These are phyloP conservation scores for Sardinella longiceps DNA, from an alignment of 2,797 vertebrate species.

Conservation along the genomic window DNA sequence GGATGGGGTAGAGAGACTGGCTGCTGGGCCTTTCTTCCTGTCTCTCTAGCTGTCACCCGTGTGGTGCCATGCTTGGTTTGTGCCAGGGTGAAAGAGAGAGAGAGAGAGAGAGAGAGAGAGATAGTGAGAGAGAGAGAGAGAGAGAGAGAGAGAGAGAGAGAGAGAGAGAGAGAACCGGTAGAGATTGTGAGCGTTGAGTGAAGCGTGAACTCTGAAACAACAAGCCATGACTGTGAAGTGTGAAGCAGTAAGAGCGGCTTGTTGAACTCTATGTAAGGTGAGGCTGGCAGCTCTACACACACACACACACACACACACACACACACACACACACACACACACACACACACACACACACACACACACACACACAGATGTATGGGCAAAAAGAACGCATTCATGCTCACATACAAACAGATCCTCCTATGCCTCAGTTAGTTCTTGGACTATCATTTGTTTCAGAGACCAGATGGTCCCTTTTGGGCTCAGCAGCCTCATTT, in stretches of 20 bases:
- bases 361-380: background rate
- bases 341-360: background rate
- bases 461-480: constrained; percentile 64
- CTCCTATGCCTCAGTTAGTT: constrained; percentile 54
- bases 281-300: constrained; percentile 36
- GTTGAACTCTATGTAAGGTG: constrained; percentile 47
- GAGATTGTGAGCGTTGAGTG: background rate
- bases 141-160: background rate
- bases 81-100: background rate
- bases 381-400: background rate
- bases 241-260: background rate
- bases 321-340: background rate
- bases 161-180: background rate
- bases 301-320: too few relatives aligned
- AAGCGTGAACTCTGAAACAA: constrained; percentile 19
- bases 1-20: background rate
- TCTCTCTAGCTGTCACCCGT: background rate
- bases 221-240: background rate
- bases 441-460: constrained; percentile 58
- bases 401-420: background rate
- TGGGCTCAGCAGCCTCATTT: constrained; percentile 50
- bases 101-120: constrained; percentile 1
- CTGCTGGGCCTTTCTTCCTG: background rate
- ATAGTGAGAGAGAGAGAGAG: background rate
- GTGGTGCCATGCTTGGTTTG: background rate